Percentiles rank a stretch among this genome's conserved stretches.
Evolutionary conservation across 2,888 invertebrate genomes (phyloP).

Genomic region (Artemia sinica): DNA sequence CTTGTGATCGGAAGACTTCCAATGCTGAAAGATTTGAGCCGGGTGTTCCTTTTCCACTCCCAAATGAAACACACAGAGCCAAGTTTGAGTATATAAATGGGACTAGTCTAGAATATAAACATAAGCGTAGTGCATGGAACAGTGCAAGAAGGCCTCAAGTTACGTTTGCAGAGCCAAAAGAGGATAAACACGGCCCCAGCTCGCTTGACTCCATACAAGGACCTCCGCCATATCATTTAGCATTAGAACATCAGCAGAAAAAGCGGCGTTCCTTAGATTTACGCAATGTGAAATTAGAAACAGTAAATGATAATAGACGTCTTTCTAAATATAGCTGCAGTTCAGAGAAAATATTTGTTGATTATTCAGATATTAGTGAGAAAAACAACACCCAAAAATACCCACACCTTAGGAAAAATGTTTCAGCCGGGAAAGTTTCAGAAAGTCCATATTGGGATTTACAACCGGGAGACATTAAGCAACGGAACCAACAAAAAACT

Average conservation of each 20-base stretch:
- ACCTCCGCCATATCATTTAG: slow-evolving; percentile 6
- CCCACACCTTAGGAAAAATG: not conserved
- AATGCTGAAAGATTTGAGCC: not conserved
- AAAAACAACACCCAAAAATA: not conserved
- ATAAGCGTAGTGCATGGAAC: not conserved
- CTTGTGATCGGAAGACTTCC: not conserved
- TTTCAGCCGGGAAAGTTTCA: not conserved
- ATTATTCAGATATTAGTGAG: not conserved
- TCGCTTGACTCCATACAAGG: not conserved
- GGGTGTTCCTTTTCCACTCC: not conserved
- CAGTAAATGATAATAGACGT: not conserved
- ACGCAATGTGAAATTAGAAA: not conserved
- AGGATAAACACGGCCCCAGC: not conserved
- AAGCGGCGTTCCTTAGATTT: slow-evolving; percentile 1
- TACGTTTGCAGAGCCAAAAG: not conserved
- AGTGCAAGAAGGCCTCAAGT: not conserved
- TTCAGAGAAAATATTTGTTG: not conserved
- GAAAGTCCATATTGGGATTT: slow-evolving; percentile 5
- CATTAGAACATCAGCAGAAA: not conserved
- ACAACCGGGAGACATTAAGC: not conserved
- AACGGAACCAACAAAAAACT: not conserved
- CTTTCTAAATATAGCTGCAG: no score
- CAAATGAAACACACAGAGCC: not conserved
- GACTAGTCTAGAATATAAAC: not conserved
- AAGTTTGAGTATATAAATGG: not conserved